Evolutionary conservation across 2,113 vertebrate species (phyloP).

Genomic region (Eulemur rufifrons): DNA sequence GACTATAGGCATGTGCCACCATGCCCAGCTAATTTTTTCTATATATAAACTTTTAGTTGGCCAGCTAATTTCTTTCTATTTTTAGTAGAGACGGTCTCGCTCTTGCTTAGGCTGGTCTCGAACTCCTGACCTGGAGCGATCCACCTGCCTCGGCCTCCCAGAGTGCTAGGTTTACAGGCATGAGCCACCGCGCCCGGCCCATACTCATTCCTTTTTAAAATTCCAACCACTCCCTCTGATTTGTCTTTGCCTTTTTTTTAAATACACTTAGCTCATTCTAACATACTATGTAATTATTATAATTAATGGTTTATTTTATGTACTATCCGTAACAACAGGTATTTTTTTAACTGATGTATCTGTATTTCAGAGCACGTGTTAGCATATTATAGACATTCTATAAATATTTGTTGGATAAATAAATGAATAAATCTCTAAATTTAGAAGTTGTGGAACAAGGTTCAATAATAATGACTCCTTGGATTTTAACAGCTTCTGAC

Average conservation of each 20-base stretch:
- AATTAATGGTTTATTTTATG: neutral
- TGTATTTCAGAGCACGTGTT: neutral
- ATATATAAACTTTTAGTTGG: too few species aligned
- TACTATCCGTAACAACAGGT: neutral
- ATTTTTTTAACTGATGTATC: neutral
- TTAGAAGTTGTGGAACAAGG: neutral
- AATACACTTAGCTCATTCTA: neutral
- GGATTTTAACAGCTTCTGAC: neutral
- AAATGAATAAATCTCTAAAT: neutral
- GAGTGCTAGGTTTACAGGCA: too few species aligned
- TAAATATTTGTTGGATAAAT: neutral
- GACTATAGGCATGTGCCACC: too few species aligned
- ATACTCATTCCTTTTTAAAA: neutral
- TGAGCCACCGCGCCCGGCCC: too few species aligned
- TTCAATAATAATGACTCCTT: neutral
- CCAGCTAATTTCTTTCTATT: too few species aligned
- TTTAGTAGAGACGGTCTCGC: too few species aligned
- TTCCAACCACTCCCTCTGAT: neutral
- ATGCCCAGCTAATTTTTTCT: too few species aligned
- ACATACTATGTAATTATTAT: neutral
- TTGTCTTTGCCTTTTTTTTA: neutral
- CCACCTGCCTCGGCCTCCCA: too few species aligned
- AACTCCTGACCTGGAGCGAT: too few species aligned
- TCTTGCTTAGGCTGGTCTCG: too few species aligned
- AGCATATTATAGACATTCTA: neutral